Base-by-base conservation (phyloP, 2,888 invertebrate species). In the Acanthosepion esculentum region DNA sequence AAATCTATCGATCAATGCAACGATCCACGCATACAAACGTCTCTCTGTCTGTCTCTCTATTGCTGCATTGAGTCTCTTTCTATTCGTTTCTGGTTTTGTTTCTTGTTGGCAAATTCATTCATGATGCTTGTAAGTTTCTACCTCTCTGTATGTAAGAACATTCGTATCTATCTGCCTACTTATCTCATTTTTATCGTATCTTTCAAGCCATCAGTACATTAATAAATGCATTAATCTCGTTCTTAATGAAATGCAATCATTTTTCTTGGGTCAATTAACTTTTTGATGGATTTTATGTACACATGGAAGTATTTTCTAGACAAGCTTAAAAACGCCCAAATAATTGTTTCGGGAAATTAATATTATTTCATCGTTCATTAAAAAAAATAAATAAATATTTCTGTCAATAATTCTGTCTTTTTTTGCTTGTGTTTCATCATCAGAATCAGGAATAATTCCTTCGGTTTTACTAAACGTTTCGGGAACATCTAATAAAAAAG, bases 171-270 rank as follows among this genome's bases (percentile, higher is more conserved):
- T 59, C 20, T 23, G 78, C n/a, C 0, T 78, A 5, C 12, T 33
- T n/a, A 33, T 33, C 2, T 78, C 10, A 15, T n/a, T 78, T n/a
- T 15, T n/a, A 15, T 5, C 5, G 12, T 78, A 78, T n/a, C n/a
- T 78, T 78, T 78, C 15, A 33, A n/a, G n/a, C n/a, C 78, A 4
- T 78, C n/a, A 15, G 12, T 33, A 78, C n/a, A 78, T n/a, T 64
- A 23, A 64, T 23, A 26, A 41, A 41, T 41, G 41, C 41, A 41
- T 64, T 29, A 15, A 55, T 55, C 55, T 55, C 10, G 15, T 78
- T 78, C 78, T 78, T 78, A 78, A 78, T 78, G n/a, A 78, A 78
- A 12, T n/a, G 78, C 78, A 78, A 78, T 78, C 78, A 78, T 78
- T 78, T 33, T n/a, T 12, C 78, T 2, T n/a, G n/a, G 33, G 10